phyloP scores from a whole-genome alignment of 2,888 invertebrate genomes.

The Andrena flavipes region DNA sequence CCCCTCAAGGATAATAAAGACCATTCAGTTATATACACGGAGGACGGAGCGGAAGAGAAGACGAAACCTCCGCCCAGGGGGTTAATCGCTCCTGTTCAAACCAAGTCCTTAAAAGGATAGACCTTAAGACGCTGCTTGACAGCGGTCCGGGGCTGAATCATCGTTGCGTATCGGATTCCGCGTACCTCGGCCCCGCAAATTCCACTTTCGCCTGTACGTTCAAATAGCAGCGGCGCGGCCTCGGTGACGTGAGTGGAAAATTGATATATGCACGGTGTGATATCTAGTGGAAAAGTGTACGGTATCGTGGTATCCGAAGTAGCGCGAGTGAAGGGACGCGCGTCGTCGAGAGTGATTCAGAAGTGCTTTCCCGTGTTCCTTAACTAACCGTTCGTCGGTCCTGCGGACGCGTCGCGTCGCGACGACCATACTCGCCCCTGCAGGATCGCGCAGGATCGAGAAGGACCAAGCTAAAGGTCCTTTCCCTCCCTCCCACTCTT shows the following conservation, averaged over 20 bases:
- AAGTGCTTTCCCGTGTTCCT: slow-evolving; percentile 85
- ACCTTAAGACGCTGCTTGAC: neutral
- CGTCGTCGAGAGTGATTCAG: slow-evolving; percentile 80
- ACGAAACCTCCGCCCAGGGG: neutral
- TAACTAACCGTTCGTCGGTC: slow-evolving; percentile 80
- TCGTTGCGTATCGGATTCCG: slow-evolving; percentile 35
- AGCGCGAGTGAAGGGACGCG: slow-evolving; percentile 69
- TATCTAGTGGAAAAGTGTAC: slow-evolving; percentile 73
- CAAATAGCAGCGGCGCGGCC: slow-evolving; percentile 37
- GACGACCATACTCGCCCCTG: slow-evolving; percentile 64
- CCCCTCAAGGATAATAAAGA: slow-evolving; percentile 6
- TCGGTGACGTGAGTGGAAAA: slow-evolving; percentile 80
- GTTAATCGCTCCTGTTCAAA: slow-evolving; percentile 14
- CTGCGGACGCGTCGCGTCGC: slow-evolving; percentile 69
- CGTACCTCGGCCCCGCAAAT: slow-evolving; percentile 49
- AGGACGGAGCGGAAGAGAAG: neutral
- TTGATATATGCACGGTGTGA: slow-evolving; percentile 80
- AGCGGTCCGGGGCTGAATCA: slow-evolving; percentile 12
- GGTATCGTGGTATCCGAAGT: slow-evolving; percentile 71
- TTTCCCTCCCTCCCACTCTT: slow-evolving; percentile 22
- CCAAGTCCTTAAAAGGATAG: neutral
- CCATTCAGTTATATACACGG: neutral
- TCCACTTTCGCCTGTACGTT: slow-evolving; percentile 48
- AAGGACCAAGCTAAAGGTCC: slow-evolving; percentile 64
- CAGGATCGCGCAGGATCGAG: slow-evolving; percentile 38